These are phyloP conservation scores for Panurus biarmicus DNA, from an alignment of 2,113 vertebrate genomes.

Conservation along the genomic window DNA sequence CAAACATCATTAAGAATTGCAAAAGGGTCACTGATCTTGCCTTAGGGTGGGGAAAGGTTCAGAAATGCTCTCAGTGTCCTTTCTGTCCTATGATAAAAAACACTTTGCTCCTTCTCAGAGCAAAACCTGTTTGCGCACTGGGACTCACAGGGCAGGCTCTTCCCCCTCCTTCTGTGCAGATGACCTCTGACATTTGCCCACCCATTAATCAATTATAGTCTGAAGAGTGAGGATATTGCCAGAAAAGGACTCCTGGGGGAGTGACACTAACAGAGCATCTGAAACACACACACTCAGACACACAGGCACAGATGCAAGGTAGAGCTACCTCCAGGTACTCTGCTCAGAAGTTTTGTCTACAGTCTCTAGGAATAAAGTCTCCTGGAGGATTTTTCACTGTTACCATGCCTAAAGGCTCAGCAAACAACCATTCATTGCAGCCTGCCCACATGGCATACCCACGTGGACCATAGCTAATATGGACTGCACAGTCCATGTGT, in stretches of 20 bases:
- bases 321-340: not conserved
- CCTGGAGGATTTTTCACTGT: not conserved
- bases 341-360: not conserved
- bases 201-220: not conserved
- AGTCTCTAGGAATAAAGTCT: not conserved
- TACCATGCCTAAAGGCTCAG: not conserved
- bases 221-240: not conserved
- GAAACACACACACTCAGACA: not conserved
- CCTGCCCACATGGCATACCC: constrained; percentile 20
- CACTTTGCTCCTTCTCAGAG: not conserved
- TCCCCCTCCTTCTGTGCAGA: not conserved
- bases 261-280: not conserved
- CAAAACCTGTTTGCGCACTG: not conserved
- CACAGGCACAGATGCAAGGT: not conserved
- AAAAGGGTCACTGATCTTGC: not conserved
- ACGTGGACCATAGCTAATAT: constrained; percentile 62
- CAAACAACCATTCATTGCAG: not conserved
- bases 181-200: not conserved
- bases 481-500: constrained; percentile 67
- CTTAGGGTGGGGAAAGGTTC: not conserved
- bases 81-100: not conserved
- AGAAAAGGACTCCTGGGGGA: not conserved
- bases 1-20: not conserved
- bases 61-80: not conserved
- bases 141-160: not conserved